Evolutionary conservation across 2,888 invertebrate genomes (phyloP).

Genomic region (Brachyptera putata): DNA sequence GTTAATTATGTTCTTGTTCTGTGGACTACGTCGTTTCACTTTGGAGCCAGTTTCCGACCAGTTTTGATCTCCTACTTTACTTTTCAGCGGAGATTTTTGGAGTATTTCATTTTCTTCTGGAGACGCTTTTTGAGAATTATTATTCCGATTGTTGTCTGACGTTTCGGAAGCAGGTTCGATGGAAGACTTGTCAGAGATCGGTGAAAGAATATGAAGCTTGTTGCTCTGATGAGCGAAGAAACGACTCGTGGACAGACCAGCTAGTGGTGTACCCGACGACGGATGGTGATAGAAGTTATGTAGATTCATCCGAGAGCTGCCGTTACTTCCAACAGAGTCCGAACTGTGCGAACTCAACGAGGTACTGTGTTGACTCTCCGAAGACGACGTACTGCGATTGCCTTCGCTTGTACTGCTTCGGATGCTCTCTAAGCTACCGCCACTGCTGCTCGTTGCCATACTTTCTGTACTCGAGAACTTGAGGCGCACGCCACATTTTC

Average conservation of each 20-base stretch:
- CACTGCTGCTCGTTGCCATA: slow-evolving; percentile 77
- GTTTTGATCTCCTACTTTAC: slow-evolving; percentile 39
- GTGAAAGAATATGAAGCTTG: slow-evolving; percentile 81
- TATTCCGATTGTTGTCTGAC: slow-evolving; percentile 74
- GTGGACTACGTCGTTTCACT: slow-evolving; percentile 62
- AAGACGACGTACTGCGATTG: slow-evolving; percentile 79
- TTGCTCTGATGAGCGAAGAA: slow-evolving; percentile 60
- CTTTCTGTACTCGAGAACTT: slow-evolving; percentile 79
- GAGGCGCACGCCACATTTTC: slow-evolving; percentile 45
- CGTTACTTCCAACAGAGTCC: slow-evolving; percentile 64
- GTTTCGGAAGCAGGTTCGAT: slow-evolving; percentile 81
- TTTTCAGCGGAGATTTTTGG: slow-evolving; percentile 46
- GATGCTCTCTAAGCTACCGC: slow-evolving; percentile 82
- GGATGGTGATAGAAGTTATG: slow-evolving; percentile 49
- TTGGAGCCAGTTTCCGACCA: slow-evolving; percentile 50
- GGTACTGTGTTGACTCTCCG: slow-evolving; percentile 77
- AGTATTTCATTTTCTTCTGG: no score
- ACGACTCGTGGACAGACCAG: slow-evolving; percentile 27
- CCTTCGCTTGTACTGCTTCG: slow-evolving; percentile 85
- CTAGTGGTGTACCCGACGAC: slow-evolving; percentile 8
- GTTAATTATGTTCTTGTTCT: slow-evolving; percentile 72
- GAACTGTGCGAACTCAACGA: slow-evolving; percentile 83
- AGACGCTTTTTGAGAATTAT: slow-evolving; percentile 71
- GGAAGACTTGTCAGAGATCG: slow-evolving; percentile 85
- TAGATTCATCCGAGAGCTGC: slow-evolving; percentile 51